Percentiles rank a stretch among this genome's conserved stretches.
Evolutionary conservation across 2,113 vertebrate species (phyloP).

Genomic region (Chinchilla lanigera): DNA sequence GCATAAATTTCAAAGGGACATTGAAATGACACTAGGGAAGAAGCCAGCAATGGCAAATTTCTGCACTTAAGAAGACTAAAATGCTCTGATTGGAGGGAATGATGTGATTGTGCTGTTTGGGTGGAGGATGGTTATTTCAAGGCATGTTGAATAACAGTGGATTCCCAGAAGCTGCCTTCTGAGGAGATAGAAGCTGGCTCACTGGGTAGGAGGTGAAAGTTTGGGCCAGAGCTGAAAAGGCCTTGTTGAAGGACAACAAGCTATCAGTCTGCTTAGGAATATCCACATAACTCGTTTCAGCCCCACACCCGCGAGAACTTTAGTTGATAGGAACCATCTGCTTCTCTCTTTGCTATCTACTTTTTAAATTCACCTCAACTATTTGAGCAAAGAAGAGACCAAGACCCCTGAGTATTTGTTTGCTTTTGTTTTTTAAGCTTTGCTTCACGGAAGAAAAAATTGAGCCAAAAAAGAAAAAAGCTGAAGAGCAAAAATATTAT

Average conservation of each 20-base stretch:
- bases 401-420: not conserved
- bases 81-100: not conserved
- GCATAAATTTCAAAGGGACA: not conserved
- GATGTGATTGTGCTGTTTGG: not conserved
- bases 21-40: not conserved
- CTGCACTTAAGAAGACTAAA: not conserved
- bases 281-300: not conserved
- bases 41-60: not conserved
- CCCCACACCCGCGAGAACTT: not conserved
- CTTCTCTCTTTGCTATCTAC: not conserved
- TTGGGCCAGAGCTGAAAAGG: not conserved
- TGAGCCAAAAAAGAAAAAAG: not conserved
- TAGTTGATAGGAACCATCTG: not conserved
- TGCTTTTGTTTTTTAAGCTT: not conserved
- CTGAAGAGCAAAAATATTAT: constrained; percentile 1
- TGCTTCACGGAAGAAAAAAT: constrained; percentile 52
- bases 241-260: not conserved
- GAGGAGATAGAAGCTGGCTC: not conserved
- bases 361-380: constrained; percentile 39
- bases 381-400: constrained; percentile 51
- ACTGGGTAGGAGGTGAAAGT: not conserved
- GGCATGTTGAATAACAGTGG: not conserved
- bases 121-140: not conserved
- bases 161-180: not conserved
- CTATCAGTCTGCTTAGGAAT: not conserved